Conservation (phyloP, 2,797 vertebrate genomes). For the Neosilurus mollespiculum region DNA sequence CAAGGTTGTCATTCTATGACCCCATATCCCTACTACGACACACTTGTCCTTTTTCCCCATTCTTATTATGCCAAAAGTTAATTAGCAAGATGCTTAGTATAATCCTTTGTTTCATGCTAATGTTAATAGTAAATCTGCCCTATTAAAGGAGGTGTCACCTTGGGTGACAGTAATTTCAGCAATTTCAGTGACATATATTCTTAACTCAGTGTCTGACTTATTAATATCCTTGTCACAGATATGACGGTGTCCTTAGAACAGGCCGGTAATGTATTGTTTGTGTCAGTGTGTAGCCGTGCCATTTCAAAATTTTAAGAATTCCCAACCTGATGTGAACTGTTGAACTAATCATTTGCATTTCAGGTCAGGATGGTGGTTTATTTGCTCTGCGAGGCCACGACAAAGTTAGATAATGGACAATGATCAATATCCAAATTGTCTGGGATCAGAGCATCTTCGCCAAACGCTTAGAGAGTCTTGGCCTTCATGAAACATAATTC, state of each 20-base stretch:
- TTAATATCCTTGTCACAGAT: not conserved
- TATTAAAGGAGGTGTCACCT: not conserved
- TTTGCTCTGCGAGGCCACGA: not conserved
- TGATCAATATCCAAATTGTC: conserved; percentile 14
- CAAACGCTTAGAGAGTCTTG: conserved; percentile 3
- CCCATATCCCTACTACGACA: not conserved
- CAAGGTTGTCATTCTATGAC: not conserved
- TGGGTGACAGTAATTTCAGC: not conserved
- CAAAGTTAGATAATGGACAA: conserved; percentile 1
- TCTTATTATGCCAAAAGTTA: not conserved
- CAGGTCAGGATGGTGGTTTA: not conserved
- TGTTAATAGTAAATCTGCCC: not conserved
- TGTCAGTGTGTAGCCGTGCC: not conserved
- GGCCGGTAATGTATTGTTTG: not conserved
- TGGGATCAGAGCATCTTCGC: conserved; percentile 4
- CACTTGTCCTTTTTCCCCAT: not conserved
- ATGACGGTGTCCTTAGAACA: not conserved
- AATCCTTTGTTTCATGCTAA: not conserved
- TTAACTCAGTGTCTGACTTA: not conserved
- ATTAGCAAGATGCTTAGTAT: not conserved
- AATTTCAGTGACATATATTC: no score
- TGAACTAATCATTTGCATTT: conserved; percentile 12
- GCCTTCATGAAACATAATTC: not conserved
- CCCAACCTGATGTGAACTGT: not conserved
- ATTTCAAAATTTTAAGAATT: not conserved